phyloP scores from a whole-genome alignment of 1,140 invertebrate genomes.

The Euborellia annulipes region DNA sequence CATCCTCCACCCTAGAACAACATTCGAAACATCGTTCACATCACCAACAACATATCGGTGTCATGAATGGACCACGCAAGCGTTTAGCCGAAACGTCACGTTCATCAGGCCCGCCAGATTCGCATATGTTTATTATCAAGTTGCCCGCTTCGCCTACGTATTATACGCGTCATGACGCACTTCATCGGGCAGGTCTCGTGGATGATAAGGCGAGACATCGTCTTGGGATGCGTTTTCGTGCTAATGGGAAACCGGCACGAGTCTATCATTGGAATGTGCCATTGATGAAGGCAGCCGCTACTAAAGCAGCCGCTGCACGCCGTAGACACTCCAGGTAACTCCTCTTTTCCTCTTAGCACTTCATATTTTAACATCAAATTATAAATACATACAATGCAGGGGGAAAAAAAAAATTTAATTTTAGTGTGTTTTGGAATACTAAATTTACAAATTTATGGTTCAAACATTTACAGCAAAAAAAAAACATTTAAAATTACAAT shows the following conservation, averaged over 20 bases:
- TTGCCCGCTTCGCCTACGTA: conserved; percentile 62
- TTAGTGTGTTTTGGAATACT: too few relatives aligned
- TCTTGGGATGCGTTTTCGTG: conserved; percentile 45
- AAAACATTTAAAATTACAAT: too few relatives aligned
- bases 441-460: too few relatives aligned
- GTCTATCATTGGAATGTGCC: conserved; percentile 73
- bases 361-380: too few relatives aligned
- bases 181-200: conserved; percentile 23
- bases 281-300: conserved; percentile 43
- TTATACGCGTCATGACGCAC: conserved; percentile 40
- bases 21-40: too few relatives aligned
- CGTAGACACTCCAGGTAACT: too few relatives aligned
- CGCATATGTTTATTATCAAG: conserved; percentile 67
- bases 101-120: conserved; percentile 47
- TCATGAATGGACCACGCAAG: background rate
- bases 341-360: too few relatives aligned
- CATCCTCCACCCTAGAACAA: too few relatives aligned
- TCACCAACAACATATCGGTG: too few relatives aligned
- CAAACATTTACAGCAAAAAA: too few relatives aligned
- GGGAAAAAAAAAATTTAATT: too few relatives aligned
- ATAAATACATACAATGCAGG: too few relatives aligned
- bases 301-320: background rate
- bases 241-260: conserved; percentile 57
- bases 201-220: conserved; percentile 18
- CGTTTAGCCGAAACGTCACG: conserved; percentile 24